phyloP scores from a whole-genome alignment of 2,113 vertebrate genomes.

The Ranitomeya imitator region DNA sequence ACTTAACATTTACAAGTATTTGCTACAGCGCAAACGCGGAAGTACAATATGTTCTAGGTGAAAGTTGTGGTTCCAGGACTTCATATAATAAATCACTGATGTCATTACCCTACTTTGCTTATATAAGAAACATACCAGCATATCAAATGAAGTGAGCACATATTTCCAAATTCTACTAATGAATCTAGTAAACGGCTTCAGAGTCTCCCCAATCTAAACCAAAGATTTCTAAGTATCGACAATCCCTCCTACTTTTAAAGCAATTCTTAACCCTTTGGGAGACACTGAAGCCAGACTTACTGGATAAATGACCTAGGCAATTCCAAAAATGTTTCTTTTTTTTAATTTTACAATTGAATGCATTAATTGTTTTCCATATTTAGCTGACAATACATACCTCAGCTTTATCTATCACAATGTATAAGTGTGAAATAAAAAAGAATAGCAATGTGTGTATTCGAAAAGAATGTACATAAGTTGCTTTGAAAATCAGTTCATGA shows the following conservation, averaged over 20 bases:
- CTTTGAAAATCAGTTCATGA: background rate
- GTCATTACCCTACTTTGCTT: background rate
- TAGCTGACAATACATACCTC: background rate
- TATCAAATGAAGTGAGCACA: background rate
- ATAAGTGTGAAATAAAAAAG: background rate
- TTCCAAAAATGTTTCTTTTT: background rate
- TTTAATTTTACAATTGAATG: background rate
- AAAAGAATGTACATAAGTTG: background rate
- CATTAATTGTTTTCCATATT: background rate
- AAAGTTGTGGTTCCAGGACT: background rate
- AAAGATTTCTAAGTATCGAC: conserved; percentile 71
- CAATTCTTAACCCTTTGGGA: conserved; percentile 65
- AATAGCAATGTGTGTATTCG: background rate
- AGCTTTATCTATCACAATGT: background rate
- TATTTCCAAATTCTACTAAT: background rate
- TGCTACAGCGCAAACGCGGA: background rate
- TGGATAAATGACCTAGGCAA: conserved; percentile 55
- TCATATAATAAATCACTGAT: background rate
- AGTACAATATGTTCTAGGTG: background rate
- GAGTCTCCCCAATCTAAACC: conserved; percentile 65
- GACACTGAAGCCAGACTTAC: conserved; percentile 55
- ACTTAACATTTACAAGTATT: conserved; percentile 20
- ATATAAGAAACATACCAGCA: background rate
- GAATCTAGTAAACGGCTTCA: conserved; percentile 58
- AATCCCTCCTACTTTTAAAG: conserved; percentile 65